A percentile compares a stretch with the other conserved stretches of the same genome.
Evolutionary conservation across 2,797 vertebrate genomes (phyloP).

Genomic region (Lacerta agilis): DNA sequence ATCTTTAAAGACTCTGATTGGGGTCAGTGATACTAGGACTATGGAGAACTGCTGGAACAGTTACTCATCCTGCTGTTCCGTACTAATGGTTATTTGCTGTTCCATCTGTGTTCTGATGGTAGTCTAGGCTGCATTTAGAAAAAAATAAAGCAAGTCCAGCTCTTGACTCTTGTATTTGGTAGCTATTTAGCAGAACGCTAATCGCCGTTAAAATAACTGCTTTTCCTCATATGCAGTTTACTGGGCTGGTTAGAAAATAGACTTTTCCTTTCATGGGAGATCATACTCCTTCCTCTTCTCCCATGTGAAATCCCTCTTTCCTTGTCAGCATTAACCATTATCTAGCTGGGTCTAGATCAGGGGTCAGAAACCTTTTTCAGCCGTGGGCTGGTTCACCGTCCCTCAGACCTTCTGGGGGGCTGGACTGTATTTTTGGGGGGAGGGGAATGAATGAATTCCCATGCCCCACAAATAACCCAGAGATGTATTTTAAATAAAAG

Average conservation of each 20-base stretch:
- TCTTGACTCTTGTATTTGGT: background rate
- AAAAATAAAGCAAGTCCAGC: conserved; percentile 27
- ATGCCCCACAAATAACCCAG: no score
- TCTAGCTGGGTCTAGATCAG: background rate
- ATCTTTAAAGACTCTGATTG: conserved; percentile 17
- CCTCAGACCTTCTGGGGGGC: no score
- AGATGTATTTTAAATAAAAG: no score
- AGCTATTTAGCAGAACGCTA: conserved; percentile 44
- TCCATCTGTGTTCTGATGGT: background rate
- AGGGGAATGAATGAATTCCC: no score
- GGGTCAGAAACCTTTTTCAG: no score
- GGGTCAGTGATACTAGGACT: background rate
- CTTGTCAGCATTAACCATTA: background rate
- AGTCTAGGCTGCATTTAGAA: conserved; percentile 10
- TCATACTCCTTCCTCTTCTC: background rate
- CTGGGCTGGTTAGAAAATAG: background rate
- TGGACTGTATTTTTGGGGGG: no score
- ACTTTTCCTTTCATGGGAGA: background rate
- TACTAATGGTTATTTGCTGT: background rate
- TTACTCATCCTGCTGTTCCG: background rate
- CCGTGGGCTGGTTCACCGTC: no score
- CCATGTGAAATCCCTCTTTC: background rate
- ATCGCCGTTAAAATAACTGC: conserved; percentile 33
- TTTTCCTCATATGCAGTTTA: background rate
- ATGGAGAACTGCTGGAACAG: conserved; percentile 4